Evolutionary conservation across 2,113 vertebrate genomes (phyloP), one percentile per base, ranked within the genome.

Genomic region (Irena cyanogastra): DNA sequence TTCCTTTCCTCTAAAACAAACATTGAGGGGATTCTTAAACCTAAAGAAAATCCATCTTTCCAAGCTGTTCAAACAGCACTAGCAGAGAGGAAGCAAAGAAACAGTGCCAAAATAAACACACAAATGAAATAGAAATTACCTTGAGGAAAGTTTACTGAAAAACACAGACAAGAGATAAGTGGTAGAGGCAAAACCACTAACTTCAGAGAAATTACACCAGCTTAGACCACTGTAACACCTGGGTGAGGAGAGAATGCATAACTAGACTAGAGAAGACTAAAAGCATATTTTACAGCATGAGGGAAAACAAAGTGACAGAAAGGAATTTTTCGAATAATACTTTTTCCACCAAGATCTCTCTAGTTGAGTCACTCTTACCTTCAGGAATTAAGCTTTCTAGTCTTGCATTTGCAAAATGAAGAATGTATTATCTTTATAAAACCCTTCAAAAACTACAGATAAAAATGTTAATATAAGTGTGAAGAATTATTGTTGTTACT

Each of bases 1-100:
- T 78, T 94, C 37, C 33, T 41, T 57, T 71, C 35, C 64, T 86
- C 39, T 78, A 70, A 77, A 88, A 52, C 42, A 83, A 93, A 83
- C 63, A 89, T 23, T 82, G 39, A 71, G 50, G 57, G 31, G 47
- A 94, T 94, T 94, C 81, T 37, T 74, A n/a, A 91, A 79, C 72
- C 44, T 90, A 90, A 95, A 95, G 79, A 96, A 95, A 93, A 95
- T 78, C 69, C 60, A 89, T 66, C 87, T 16, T 94, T 89, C 56
- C 87, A 93, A 94, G 87, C 76, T 97, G 93, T 93, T 90, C 72
- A 96, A 95, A 97, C 65, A 96, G 33, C 70, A 71, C 35, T 66
- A 83, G 72, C 74, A 87, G 70, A 91, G 49, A 95, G 15, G 42
- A 69, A 85, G 63, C 61, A 79, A 22, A 90, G 88, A 71, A 80